Conservation (phyloP, 2,797 vertebrate genomes). For the Labroides dimidiatus region DNA sequence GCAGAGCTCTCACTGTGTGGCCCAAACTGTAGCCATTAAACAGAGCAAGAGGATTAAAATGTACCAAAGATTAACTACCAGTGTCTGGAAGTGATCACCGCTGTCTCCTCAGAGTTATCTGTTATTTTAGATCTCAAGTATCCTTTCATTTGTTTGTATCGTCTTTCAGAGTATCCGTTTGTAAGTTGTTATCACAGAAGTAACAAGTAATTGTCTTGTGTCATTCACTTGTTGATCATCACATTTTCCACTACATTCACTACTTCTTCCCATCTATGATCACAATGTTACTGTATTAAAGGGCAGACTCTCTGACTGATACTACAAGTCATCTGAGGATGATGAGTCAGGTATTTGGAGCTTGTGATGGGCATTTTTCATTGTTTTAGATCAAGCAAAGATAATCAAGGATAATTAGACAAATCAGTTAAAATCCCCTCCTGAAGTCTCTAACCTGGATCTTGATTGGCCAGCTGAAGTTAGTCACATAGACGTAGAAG, state of each 20-base stretch:
- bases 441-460: constrained; percentile 90
- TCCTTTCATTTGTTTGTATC: neutral
- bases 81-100: neutral
- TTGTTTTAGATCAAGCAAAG: neutral
- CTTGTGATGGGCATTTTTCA: neutral
- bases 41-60: neutral
- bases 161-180: neutral
- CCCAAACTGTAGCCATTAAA: neutral
- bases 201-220: neutral
- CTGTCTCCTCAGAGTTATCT: no score
- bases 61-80: no score
- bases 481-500: constrained; percentile 97
- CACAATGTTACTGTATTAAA: neutral
- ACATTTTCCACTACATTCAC: no score
- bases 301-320: neutral
- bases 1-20: neutral
- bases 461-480: constrained; percentile 98
- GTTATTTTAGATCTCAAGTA: neutral
- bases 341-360: neutral
- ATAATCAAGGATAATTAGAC: no score
- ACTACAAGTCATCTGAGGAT: neutral
- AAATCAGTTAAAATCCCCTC: neutral
- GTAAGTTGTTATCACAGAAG: neutral
- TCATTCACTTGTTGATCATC: no score
- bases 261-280: neutral